These are phyloP conservation scores for Ramazzottius varieornatus DNA, from an alignment of 2,888 invertebrate species.

Conservation along the genomic window DNA sequence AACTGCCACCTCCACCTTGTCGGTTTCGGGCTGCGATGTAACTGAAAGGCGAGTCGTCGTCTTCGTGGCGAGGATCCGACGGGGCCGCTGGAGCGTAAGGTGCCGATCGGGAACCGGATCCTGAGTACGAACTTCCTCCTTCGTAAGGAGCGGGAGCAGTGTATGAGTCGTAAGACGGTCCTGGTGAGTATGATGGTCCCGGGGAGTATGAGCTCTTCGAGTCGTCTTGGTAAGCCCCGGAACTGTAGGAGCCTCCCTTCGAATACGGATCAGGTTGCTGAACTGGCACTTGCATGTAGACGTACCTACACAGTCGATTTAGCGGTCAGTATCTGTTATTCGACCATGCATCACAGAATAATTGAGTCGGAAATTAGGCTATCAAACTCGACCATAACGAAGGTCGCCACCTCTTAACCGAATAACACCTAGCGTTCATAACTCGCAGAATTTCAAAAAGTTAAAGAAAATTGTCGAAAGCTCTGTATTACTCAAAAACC, in stretches of 20 bases:
- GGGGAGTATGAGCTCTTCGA: not conserved
- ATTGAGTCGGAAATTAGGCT: not conserved
- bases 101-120: not conserved
- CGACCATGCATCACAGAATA: not conserved
- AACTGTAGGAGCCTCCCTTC: not conserved
- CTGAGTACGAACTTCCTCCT: not conserved
- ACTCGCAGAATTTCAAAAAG: too few species aligned
- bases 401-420: too few species aligned
- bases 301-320: not conserved
- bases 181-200: too few species aligned
- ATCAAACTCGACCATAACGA: too few species aligned
- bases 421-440: too few species aligned
- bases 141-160: not conserved
- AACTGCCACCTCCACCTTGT: not conserved
- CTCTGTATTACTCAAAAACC: too few species aligned
- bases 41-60: constrained; percentile 2
- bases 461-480: too few species aligned
- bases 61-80: not conserved
- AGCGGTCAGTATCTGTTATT: not conserved
- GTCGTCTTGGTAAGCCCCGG: not conserved
- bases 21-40: not conserved
- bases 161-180: not conserved
- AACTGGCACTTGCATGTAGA: not conserved
- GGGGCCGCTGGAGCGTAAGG: not conserved
- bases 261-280: constrained; percentile 2